Evolutionary conservation across 2,113 vertebrate genomes (phyloP).

Genomic region (Desmodus rotundus): DNA sequence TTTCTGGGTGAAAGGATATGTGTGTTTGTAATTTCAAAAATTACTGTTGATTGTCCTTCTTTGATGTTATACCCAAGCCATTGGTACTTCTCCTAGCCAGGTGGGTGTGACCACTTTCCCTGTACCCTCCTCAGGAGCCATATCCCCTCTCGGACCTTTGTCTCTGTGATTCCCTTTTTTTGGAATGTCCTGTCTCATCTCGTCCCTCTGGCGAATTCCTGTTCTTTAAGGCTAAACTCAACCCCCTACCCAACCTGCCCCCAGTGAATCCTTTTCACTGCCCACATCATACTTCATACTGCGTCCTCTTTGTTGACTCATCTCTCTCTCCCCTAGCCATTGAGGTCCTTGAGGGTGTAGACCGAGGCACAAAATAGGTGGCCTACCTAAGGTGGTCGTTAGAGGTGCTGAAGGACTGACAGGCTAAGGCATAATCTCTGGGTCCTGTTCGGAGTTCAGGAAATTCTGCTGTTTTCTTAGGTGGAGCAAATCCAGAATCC

Average conservation of each 20-base stretch:
- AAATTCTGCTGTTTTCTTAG: neutral
- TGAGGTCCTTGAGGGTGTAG: neutral
- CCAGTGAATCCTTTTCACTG: neutral
- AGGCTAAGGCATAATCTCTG: neutral
- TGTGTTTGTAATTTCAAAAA: conserved; percentile 9
- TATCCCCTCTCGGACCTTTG: neutral
- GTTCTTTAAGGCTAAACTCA: neutral
- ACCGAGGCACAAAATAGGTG: neutral
- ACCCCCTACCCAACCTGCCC: neutral
- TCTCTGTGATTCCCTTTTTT: neutral
- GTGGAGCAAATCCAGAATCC: neutral
- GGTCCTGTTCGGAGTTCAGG: neutral
- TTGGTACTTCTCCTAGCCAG: neutral
- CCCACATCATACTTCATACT: neutral
- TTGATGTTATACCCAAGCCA: neutral
- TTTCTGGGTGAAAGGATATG: conserved; percentile 21
- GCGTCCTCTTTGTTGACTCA: neutral
- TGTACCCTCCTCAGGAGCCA: neutral
- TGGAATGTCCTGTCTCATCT: neutral
- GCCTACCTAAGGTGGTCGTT: neutral
- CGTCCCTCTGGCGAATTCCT: neutral
- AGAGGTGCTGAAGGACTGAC: neutral
- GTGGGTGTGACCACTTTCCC: neutral
- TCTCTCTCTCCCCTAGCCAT: neutral
- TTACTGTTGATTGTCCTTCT: neutral